Percentiles rank a stretch among this genome's conserved stretches.
Evolutionary conservation across 53 echinoderm and acorn worm genomes (phyloP).

Genomic region (Holothuria scabra): DNA sequence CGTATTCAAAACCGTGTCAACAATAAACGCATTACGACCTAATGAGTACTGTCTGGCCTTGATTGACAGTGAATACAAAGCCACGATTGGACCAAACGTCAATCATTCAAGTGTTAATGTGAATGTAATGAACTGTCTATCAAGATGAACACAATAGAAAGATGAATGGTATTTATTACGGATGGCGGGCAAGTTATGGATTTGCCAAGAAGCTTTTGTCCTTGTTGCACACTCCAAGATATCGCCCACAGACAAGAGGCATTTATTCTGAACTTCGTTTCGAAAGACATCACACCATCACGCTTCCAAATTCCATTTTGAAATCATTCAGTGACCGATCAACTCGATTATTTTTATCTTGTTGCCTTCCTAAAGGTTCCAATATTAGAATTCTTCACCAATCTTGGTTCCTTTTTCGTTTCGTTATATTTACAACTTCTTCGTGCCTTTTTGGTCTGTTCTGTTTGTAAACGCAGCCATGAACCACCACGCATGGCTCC

Average conservation of each 20-base stretch:
- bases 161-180: conserved; percentile 18
- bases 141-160: conserved; percentile 20
- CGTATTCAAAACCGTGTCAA: conserved; percentile 44
- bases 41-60: conserved; percentile 3
- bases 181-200: conserved; percentile 12
- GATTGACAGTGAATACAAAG: conserved; percentile 6
- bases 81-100: conserved; percentile 22
- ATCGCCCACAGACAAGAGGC: too few species aligned
- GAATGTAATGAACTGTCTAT: conserved; percentile 27
- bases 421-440: too few species aligned
- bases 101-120: conserved; percentile 11
- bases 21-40: conserved; percentile 6
- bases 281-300: too few species aligned
- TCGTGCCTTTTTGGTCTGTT: too few species aligned
- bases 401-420: neutral
- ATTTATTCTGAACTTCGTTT: too few species aligned
- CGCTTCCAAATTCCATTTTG: too few species aligned
- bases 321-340: too few species aligned
- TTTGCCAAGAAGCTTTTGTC: neutral
- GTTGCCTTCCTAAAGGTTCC: neutral
- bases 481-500: neutral
- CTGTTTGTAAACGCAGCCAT: neutral
- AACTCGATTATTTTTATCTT: neutral
- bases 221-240: neutral
- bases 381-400: neutral